Base-by-base conservation (phyloP, 2,113 vertebrate genomes). In the Pygoscelis adeliae region DNA sequence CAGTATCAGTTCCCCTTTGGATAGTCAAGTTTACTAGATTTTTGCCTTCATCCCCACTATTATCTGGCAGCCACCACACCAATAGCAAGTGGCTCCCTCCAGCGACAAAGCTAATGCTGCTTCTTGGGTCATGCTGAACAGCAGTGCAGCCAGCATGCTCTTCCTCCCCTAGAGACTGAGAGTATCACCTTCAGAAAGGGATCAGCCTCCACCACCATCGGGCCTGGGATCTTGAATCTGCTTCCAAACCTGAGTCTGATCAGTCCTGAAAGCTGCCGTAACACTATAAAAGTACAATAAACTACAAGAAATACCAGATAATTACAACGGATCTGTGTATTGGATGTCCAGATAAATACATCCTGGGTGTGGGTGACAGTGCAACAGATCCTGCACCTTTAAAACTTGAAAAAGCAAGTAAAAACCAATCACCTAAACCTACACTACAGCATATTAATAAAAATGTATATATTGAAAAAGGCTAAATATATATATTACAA, bases 301-400 rank as follows among this genome's bases (percentile, higher is more conserved):
- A 91, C 70, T 82, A 85, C 65, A 88, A 91, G 81, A 92, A 74
- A 89, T 22, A 90, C 40, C 77, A 67, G 62, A 58, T 18, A 27
- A 74, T 95, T 83, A 66, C 61, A 71, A 20, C 15, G 62, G 67
- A 83, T 40, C 14, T 67, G 27, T 42, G 40, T 65, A 62, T 4
- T 72, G 56, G 83, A 42, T 14, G 42, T 30, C 53, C 55, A 78
- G 66, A 32, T 25, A 79, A 69, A 78, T 15, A 32, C 10, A 90
- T 40, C n/a, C 49, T 36, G 47, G 52, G 15, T 6, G 29, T 79
- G 83, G 66, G 50, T 44, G 61, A 74, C 67, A 34, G 38, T 53
- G 87, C 22, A 86, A 97, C 82, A 91, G 98, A 98, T 98, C 53
- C 98, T 98, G 98, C 98, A 98, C 98, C 92, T 98, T 98, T 98